Evolutionary conservation across 2,797 vertebrate genomes (phyloP), one percentile per base, ranked within the genome.

Genomic region (Sebastes melanostomus): DNA sequence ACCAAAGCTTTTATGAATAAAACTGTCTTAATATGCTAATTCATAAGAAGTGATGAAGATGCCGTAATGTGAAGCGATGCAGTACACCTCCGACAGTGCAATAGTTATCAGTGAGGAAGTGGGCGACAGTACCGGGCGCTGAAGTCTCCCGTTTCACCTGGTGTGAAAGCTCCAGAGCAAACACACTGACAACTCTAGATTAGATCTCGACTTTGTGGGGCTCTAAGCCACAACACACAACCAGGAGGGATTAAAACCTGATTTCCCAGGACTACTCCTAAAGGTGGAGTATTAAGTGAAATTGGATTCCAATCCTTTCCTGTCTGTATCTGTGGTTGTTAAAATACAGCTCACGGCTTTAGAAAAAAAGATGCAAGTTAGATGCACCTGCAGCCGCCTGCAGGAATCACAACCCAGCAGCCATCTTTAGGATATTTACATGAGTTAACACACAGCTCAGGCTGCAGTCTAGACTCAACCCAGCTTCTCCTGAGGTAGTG

Each of bases 261-360:
- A 92, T 92, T 92, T 91, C 89, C 90, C 91, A 77, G 79, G 89
- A 86, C 88, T 79, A 30, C 81, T 86, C 74, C 86, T 86, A 78
- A 88, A 91, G 87, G 88, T 91, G 68, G 72, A 75, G 83, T 75
- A 89, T 91, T 88, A 88, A 82, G 72, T 85, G 83, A 89, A 93
- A 93, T 88, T 90, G 81, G 91, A 91, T 91, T 93, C 77, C 88
- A 82, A 87, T 90, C 84, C 84, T 71, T 67, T 77, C 77, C 80
- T 50, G 72, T 72, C 74, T 83, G 66, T 80, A 76, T 85, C 70
- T 34, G 60, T 1, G 52, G 59, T 81, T 73, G 73, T 83, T 84
- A 67, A 84, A 86, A 80, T 72, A 59, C 34, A 56, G 65, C 75
- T 69, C 36, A 12, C 32, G 65, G 74, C 81, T 78, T 78, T 30